Conservation (phyloP, 2,797 vertebrate species). For the Lacerta viridis region DNA sequence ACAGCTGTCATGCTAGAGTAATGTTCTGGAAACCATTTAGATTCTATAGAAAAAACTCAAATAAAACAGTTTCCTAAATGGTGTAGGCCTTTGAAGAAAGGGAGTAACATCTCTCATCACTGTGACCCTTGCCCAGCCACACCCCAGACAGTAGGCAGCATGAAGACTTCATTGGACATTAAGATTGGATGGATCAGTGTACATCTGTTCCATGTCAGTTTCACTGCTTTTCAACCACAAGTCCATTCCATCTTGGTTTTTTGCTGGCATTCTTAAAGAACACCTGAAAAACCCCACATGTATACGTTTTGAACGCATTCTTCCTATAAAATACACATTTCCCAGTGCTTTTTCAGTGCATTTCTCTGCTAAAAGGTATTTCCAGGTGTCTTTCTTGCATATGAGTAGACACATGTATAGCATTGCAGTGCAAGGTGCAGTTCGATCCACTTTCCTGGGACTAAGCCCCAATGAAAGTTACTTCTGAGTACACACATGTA, state of each 20-base stretch:
- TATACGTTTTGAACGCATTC: too few species aligned
- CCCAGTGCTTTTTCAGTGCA: too few species aligned
- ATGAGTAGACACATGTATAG: neutral
- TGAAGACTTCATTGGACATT: neutral
- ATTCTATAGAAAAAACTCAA: neutral
- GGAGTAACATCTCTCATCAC: neutral
- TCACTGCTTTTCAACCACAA: too few species aligned
- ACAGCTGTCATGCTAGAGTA: neutral
- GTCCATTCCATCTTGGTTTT: neutral
- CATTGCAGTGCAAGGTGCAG: neutral
- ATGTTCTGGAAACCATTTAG: neutral
- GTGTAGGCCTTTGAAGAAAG: neutral
- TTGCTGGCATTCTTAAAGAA: too few species aligned
- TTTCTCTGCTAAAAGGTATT: too few species aligned
- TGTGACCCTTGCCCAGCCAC: neutral
- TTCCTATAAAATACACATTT: too few species aligned
- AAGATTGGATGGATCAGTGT: too few species aligned
- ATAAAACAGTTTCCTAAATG: neutral
- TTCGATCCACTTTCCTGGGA: neutral
- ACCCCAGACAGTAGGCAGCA: neutral
- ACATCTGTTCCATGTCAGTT: too few species aligned
- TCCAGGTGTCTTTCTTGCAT: rapidly evolving
- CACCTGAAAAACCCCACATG: too few species aligned
- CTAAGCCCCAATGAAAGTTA: too few species aligned
- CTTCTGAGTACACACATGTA: neutral